Evolutionary conservation across 2,113 vertebrate species (phyloP).

Genomic region (Scartelaos histophorus): DNA sequence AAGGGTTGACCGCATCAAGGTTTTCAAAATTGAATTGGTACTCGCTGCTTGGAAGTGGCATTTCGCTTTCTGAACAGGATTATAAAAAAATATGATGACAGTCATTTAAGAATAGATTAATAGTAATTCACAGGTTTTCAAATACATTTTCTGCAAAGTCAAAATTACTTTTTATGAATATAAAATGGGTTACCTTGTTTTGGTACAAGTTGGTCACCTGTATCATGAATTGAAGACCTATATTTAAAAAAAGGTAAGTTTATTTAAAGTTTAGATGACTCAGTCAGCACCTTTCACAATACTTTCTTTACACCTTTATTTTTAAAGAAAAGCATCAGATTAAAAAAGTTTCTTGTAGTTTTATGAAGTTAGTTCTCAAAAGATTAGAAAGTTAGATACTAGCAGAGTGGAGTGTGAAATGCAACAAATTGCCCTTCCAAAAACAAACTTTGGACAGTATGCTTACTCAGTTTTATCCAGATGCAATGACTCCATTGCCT

Average conservation of each 20-base stretch:
- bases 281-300: not conserved
- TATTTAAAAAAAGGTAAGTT: not conserved
- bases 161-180: not conserved
- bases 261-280: not conserved
- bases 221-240: slow-evolving; percentile 46
- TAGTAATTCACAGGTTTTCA: not conserved
- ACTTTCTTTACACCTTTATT: not conserved
- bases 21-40: slow-evolving; percentile 73
- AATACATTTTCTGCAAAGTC: not conserved
- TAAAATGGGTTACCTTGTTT: slow-evolving; percentile 50
- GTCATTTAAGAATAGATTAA: not conserved
- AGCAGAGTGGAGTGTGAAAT: not conserved
- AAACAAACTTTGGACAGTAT: not conserved
- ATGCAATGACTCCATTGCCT: slow-evolving; percentile 44
- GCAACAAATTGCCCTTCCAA: not conserved
- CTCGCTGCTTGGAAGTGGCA: slow-evolving; percentile 72
- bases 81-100: too few relatives aligned
- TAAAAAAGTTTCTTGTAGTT: not conserved
- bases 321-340: not conserved
- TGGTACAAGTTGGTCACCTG: slow-evolving; percentile 7
- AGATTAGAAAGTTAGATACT: too few relatives aligned
- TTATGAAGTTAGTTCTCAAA: too few relatives aligned
- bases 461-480: slow-evolving; percentile 55
- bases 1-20: slow-evolving; percentile 62
- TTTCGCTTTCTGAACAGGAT: slow-evolving; percentile 65